Conservation (phyloP, 2,797 vertebrate species). For the Champsocephalus gunnari region DNA sequence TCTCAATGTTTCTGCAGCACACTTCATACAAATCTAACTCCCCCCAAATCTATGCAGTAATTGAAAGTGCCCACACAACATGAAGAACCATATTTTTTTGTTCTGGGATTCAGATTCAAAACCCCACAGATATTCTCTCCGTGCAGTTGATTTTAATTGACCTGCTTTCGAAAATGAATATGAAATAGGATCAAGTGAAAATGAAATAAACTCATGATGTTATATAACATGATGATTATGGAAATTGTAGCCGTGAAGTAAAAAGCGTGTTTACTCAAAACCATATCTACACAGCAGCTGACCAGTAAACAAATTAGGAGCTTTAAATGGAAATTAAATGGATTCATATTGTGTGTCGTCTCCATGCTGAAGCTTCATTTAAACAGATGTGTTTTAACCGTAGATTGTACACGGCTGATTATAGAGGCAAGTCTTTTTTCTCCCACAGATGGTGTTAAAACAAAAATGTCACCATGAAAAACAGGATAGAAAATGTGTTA, state of each 20-base stretch:
- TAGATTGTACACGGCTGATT: background rate
- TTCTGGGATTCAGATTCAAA: conserved; percentile 3
- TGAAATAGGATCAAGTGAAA: conserved; percentile 45
- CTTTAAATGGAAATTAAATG: conserved; percentile 11
- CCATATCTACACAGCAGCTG: conserved; percentile 26
- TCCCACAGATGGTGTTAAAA: background rate
- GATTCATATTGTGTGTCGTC: background rate
- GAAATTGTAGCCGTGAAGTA: conserved; percentile 51
- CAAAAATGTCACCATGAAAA: background rate
- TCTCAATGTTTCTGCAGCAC: conserved; percentile 33
- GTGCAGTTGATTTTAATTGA: conserved; percentile 48
- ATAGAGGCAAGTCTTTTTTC: background rate
- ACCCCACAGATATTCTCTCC: conserved; percentile 27
- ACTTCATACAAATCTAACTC: conserved; percentile 6
- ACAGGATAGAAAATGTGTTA: background rate
- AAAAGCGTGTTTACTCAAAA: conserved; percentile 49
- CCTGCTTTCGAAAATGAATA: conserved; percentile 62
- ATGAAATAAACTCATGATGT: conserved; percentile 53
- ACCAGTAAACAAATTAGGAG: conserved; percentile 30
- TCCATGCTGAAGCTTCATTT: conserved; percentile 5
- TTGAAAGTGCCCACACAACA: conserved; percentile 14
- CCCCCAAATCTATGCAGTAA: conserved; percentile 16
- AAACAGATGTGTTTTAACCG: background rate
- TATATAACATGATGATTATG: conserved; percentile 63
- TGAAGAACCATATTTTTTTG: conserved; percentile 3